Evolutionary conservation across 2,888 invertebrate species (phyloP).

Genomic region (Drosophila atripex): DNA sequence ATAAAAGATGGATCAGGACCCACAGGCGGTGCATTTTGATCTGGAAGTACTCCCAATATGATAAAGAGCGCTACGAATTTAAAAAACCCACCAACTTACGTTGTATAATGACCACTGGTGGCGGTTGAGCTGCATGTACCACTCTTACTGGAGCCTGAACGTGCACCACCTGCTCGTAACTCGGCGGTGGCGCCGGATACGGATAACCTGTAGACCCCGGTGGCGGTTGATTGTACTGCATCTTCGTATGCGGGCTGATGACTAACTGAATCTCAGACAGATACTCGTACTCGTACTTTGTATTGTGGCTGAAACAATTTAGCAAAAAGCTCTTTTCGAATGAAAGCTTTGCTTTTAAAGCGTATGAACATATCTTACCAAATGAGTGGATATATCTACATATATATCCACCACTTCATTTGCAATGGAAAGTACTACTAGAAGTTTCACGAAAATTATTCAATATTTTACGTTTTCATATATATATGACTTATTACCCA

Average conservation of each 20-base stretch:
- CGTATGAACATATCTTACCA: background rate
- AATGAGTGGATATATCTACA: background rate
- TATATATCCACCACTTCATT: background rate
- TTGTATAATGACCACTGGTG: constrained; percentile 80
- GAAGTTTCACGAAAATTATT: too few species aligned
- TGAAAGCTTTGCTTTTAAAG: constrained; percentile 14
- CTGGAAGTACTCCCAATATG: constrained; percentile 44
- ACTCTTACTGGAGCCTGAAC: constrained; percentile 22
- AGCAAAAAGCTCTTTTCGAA: constrained; percentile 14
- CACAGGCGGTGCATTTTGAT: constrained; percentile 66
- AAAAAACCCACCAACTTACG: constrained; percentile 64
- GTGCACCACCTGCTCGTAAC: constrained; percentile 79
- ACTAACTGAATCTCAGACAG: constrained; percentile 8
- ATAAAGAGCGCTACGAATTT: background rate
- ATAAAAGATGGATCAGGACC: constrained; percentile 78
- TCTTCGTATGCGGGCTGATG: constrained; percentile 12
- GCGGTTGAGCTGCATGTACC: constrained; percentile 27
- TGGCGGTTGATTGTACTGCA: constrained; percentile 39
- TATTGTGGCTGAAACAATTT: constrained; percentile 29
- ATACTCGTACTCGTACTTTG: background rate
- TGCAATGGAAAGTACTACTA: too few species aligned
- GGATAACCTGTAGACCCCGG: constrained; percentile 25
- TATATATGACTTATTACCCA: too few species aligned
- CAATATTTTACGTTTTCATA: too few species aligned
- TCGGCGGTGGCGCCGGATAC: constrained; percentile 65